Percentiles rank a stretch among this genome's conserved stretches.
Conservation (phyloP, 2,113 vertebrate species). For the Bos indicus region DNA sequence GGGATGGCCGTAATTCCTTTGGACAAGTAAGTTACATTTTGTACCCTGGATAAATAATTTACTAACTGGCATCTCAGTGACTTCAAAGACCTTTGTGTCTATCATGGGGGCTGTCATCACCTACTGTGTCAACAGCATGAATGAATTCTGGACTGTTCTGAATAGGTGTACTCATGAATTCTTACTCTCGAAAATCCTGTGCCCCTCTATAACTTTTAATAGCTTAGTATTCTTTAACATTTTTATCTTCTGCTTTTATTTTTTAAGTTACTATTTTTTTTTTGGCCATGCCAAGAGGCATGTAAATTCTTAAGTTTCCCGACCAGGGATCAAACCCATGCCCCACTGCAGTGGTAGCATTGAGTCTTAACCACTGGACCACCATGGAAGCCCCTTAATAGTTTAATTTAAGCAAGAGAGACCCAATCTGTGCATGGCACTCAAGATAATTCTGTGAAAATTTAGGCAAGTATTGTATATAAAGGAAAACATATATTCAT, state of each 20-base stretch:
- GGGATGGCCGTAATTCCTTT: not conserved
- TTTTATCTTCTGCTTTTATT: not conserved
- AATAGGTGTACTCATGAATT: not conserved
- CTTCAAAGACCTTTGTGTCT: slow-evolving; percentile 24
- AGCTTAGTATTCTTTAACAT: not conserved
- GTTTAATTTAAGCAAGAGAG: not conserved
- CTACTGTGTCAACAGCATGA: slow-evolving; percentile 29
- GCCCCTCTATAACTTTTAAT: not conserved
- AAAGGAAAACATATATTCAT: not conserved
- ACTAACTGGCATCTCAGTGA: not conserved
- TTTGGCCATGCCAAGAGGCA: not conserved
- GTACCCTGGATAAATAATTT: slow-evolving; percentile 8
- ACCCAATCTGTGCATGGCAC: not conserved
- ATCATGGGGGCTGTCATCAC: not conserved
- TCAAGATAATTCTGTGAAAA: not conserved
- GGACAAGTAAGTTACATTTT: not conserved
- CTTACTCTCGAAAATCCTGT: not conserved
- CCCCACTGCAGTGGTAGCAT: not conserved
- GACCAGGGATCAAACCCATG: not conserved
- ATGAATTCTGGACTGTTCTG: slow-evolving; percentile 26
- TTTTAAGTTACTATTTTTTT: not conserved
- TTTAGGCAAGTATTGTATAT: not conserved
- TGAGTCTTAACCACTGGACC: not conserved
- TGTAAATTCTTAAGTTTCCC: not conserved
- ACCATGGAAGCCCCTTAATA: not conserved